These are phyloP conservation scores for Drosophila yooni DNA, from an alignment of 2,888 invertebrate species.

Conservation along the genomic window DNA sequence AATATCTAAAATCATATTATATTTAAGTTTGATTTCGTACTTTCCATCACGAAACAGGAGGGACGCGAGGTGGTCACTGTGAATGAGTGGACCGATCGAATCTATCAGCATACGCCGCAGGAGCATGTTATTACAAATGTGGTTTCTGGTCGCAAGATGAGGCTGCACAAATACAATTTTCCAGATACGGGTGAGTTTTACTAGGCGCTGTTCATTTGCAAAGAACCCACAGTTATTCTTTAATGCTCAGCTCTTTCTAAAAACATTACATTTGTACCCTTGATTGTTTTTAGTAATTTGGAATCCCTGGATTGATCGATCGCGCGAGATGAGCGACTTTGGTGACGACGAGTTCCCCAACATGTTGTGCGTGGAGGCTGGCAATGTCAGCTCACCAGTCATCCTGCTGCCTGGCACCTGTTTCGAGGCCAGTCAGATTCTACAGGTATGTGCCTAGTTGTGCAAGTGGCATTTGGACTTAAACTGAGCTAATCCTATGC, in stretches of 20 bases:
- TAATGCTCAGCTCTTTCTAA: not conserved
- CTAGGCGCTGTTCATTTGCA: not conserved
- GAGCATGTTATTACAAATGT: conserved; percentile 97
- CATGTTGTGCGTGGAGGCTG: conserved; percentile 98
- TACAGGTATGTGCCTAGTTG: conserved; percentile 88
- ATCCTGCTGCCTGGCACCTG: conserved; percentile 95
- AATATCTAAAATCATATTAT: not conserved
- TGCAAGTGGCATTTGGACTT: not conserved
- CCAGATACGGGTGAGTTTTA: conserved; percentile 91
- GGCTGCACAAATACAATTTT: conserved; percentile 97
- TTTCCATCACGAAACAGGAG: conserved; percentile 86
- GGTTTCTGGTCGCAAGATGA: conserved; percentile 95
- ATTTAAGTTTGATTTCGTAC: not conserved
- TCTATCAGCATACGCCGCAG: conserved; percentile 96
- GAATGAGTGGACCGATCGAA: conserved; percentile 96
- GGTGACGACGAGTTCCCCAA: conserved; percentile 98
- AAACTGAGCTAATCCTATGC: conserved; percentile 6
- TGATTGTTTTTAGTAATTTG: conserved; percentile 90
- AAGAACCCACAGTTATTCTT: not conserved
- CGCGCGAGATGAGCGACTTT: conserved; percentile 96
- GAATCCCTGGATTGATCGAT: conserved; percentile 98
- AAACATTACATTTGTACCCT: not conserved
- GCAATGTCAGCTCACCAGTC: conserved; percentile 94
- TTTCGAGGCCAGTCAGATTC: conserved; percentile 95
- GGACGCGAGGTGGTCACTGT: conserved; percentile 95